A percentile compares a stretch with the other conserved stretches of the same genome.
phyloP scores from a whole-genome alignment of 2,113 vertebrate species.

The Parus major region DNA sequence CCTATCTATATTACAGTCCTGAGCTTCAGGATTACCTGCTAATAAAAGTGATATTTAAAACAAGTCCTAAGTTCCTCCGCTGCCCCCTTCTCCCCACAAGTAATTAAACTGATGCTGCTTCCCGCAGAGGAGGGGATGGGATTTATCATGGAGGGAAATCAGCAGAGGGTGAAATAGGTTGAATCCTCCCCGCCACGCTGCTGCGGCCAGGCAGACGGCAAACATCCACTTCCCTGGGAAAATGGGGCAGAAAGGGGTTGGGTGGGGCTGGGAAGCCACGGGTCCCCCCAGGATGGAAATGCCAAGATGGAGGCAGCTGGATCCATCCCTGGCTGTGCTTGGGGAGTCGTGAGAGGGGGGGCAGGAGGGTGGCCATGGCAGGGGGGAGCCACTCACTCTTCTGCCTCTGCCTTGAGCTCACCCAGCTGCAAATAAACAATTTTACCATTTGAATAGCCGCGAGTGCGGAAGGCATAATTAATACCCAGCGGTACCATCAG shows the following conservation, averaged over 20 bases:
- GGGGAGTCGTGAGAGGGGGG: neutral
- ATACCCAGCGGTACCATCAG: slow-evolving; percentile 36
- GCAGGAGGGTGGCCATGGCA: neutral
- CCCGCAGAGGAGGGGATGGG: neutral
- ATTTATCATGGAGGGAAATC: neutral
- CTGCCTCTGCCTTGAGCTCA: slow-evolving; percentile 46
- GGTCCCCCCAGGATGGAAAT: neutral
- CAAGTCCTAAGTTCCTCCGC: neutral
- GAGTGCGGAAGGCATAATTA: slow-evolving; percentile 56
- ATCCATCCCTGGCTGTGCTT: neutral
- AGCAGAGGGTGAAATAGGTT: neutral
- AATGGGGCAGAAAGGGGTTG: neutral
- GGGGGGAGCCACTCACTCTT: neutral
- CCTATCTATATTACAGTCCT: slow-evolving; percentile 38
- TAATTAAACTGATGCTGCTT: neutral
- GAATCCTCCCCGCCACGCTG: neutral
- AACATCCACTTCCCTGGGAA: neutral
- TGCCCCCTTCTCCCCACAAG: slow-evolving; percentile 24
- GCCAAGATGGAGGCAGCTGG: neutral
- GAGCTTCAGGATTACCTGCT: slow-evolving; percentile 54
- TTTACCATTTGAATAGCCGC: slow-evolving; percentile 58
- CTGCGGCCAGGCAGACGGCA: neutral
- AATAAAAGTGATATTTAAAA: slow-evolving; percentile 63
- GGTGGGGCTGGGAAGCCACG: neutral
- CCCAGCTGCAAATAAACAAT: slow-evolving; percentile 60